These are phyloP conservation scores for Hypena proboscidalis DNA, from an alignment of 2,888 invertebrate species.

Conservation along the genomic window DNA sequence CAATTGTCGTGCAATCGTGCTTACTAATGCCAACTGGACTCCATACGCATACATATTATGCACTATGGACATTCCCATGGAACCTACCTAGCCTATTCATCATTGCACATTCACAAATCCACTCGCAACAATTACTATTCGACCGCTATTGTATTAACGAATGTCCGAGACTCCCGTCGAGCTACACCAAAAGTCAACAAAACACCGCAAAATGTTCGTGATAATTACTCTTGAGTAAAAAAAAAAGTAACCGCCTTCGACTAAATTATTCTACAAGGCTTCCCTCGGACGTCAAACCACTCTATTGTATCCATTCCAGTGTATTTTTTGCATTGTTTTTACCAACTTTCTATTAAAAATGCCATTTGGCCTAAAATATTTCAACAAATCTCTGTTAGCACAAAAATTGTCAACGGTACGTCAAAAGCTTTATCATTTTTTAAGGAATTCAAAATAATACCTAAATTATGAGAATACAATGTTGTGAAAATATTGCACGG, in stretches of 20 bases:
- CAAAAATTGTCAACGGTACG: conserved; percentile 41
- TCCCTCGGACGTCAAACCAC: background rate
- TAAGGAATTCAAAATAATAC: conserved; percentile 51
- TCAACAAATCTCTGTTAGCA: background rate
- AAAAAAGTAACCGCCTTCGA: conserved; percentile 15
- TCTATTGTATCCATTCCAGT: background rate
- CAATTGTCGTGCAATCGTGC: conserved; percentile 73
- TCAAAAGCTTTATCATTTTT: conserved; percentile 51
- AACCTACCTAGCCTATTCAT: conserved; percentile 43
- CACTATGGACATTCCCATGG: conserved; percentile 51
- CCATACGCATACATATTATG: conserved; percentile 62
- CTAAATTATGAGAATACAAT: conserved; percentile 68
- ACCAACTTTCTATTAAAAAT: background rate
- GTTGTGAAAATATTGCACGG: conserved; percentile 75
- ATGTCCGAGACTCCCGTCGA: conserved; percentile 65
- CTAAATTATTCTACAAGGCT: conserved; percentile 8
- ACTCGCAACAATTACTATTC: conserved; percentile 28
- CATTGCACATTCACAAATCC: conserved; percentile 36
- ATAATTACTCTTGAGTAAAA: conserved; percentile 31
- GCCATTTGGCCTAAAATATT: too few species aligned
- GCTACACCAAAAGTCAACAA: conserved; percentile 46
- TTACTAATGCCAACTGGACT: conserved; percentile 74
- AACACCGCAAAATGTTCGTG: conserved; percentile 44
- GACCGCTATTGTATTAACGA: conserved; percentile 36
- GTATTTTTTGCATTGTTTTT: background rate